Evolutionary conservation across 2,888 invertebrate species (phyloP).

Genomic region (Chrysomela aeneicollis): DNA sequence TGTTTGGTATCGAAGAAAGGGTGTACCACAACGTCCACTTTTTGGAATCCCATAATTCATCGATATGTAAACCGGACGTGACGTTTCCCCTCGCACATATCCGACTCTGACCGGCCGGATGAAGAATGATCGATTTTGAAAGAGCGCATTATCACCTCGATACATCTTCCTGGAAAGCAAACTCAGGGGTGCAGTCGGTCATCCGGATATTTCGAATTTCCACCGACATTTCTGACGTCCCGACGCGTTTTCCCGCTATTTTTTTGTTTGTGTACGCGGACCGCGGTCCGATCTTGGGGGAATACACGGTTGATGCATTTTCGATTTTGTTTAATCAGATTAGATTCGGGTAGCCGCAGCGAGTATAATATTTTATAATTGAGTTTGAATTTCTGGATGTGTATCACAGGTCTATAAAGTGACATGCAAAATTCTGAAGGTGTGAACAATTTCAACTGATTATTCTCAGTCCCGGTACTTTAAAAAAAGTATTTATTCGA

Average conservation of each 20-base stretch:
- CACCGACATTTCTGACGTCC: constrained; percentile 17
- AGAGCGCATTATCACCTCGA: constrained; percentile 28
- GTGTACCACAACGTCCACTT: constrained; percentile 20
- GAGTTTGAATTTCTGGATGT: neutral
- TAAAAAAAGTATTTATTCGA: too few relatives aligned
- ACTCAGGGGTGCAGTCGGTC: constrained; percentile 43
- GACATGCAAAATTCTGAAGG: too few relatives aligned
- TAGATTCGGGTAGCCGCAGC: neutral
- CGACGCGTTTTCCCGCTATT: constrained; percentile 13
- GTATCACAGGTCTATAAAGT: too few relatives aligned
- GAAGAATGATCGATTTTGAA: constrained; percentile 42
- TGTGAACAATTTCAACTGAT: too few relatives aligned
- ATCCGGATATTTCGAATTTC: constrained; percentile 40
- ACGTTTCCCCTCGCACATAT: constrained; percentile 30
- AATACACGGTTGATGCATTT: neutral
- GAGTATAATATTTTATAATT: too few relatives aligned
- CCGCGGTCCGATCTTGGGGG: neutral
- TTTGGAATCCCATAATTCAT: constrained; percentile 34
- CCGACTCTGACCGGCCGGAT: constrained; percentile 19
- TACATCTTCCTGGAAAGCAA: constrained; percentile 32
- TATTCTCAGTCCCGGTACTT: too few relatives aligned
- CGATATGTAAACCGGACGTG: constrained; percentile 34
- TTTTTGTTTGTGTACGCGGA: neutral
- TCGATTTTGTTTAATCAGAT: neutral
- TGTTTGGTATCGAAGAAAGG: too few relatives aligned